Conservation (phyloP, 2,113 vertebrate species). For the Lontra canadensis region DNA sequence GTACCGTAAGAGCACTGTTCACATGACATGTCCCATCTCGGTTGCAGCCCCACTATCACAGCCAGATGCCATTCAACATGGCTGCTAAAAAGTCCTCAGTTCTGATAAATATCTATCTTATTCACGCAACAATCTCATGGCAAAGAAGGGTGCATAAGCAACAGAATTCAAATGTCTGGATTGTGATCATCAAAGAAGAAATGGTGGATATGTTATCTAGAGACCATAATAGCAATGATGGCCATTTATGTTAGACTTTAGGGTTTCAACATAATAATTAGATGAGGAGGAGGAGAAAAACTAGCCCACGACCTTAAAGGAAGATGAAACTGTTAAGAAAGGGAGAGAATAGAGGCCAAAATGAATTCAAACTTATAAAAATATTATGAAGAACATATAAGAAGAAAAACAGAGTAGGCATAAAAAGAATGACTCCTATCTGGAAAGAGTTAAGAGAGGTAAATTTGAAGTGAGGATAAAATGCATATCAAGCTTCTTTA, state of each 20-base stretch:
- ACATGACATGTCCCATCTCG: not conserved
- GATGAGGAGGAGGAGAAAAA: not conserved
- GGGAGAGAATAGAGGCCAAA: not conserved
- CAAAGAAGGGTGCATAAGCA: not conserved
- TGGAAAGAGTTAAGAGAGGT: not conserved
- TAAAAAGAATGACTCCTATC: not conserved
- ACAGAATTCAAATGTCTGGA: not conserved
- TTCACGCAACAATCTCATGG: not conserved
- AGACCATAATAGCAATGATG: not conserved
- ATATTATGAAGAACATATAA: not conserved
- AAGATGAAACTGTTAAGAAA: not conserved
- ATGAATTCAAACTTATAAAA: not conserved
- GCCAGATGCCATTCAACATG: not conserved
- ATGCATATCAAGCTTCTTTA: not conserved
- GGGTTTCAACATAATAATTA: not conserved
- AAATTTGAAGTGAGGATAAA: not conserved
- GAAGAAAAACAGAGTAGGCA: not conserved
- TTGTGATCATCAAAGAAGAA: not conserved
- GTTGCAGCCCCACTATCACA: not conserved
- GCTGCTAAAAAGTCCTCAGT: not conserved
- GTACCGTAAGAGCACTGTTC: not conserved
- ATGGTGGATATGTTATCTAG: not conserved
- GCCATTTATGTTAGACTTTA: not conserved
- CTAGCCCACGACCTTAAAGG: not conserved
- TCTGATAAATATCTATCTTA: not conserved